Percentiles rank a stretch among this genome's conserved stretches.
phyloP scores from a whole-genome alignment of 2,797 vertebrate species.

The Chromobotia macracanthus region DNA sequence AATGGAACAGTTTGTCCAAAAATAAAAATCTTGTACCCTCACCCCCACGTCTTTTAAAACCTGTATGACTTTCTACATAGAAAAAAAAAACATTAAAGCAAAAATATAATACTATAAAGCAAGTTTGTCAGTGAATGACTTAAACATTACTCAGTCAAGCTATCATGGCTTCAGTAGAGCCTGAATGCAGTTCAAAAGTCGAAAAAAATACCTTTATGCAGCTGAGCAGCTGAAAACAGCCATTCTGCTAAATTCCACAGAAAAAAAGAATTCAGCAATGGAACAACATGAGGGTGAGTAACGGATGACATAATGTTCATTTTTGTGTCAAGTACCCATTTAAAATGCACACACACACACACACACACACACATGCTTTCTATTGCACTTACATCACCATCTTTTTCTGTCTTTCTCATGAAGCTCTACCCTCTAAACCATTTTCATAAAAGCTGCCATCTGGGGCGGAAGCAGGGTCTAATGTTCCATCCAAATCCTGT shows the following conservation, averaged over 20 bases:
- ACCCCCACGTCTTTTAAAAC: background rate
- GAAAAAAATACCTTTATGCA: background rate
- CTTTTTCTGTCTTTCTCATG: slow-evolving; percentile 28
- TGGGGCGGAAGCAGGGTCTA: slow-evolving; percentile 50
- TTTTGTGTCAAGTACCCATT: slow-evolving; percentile 1
- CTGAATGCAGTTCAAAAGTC: background rate
- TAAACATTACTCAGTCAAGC: background rate
- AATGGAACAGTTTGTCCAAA: background rate
- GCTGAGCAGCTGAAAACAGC: too few species aligned
- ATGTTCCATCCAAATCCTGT: slow-evolving; percentile 57
- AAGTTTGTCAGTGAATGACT: background rate
- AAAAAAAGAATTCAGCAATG: background rate
- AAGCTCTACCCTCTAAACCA: slow-evolving; percentile 52
- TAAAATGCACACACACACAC: background rate
- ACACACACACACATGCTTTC: background rate
- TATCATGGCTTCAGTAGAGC: background rate
- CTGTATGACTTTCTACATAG: slow-evolving; percentile 1
- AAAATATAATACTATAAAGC: background rate
- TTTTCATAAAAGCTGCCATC: slow-evolving; percentile 55
- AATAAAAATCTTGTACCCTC: background rate
- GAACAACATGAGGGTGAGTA: background rate
- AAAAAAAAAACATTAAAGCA: background rate
- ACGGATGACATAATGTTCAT: background rate
- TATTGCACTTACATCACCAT: background rate
- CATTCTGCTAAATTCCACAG: background rate